Percentiles rank a stretch among this genome's conserved stretches.
phyloP scores from a whole-genome alignment of 2,113 vertebrate genomes.

The Nibea coibor region DNA sequence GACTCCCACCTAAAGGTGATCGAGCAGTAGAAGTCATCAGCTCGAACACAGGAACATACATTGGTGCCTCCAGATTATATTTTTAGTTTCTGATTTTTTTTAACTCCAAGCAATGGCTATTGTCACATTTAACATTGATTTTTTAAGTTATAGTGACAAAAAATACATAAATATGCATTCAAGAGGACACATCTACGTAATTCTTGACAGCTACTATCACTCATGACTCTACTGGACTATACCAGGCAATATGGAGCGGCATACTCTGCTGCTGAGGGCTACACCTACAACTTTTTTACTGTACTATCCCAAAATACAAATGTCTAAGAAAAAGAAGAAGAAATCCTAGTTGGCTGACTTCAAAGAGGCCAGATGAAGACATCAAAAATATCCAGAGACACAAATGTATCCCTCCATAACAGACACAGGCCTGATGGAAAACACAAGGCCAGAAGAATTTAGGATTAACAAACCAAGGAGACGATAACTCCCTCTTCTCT shows the following conservation, averaged over 20 bases:
- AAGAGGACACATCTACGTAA: not conserved
- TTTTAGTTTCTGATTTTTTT: not conserved
- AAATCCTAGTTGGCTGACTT: not conserved
- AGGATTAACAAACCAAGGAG: not conserved
- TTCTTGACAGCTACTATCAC: not conserved
- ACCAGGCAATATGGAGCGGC: not conserved
- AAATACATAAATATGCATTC: not conserved
- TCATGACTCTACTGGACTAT: not conserved
- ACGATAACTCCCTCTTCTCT: not conserved
- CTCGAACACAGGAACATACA: not conserved
- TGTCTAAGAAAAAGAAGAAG: not conserved
- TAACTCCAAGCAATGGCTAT: not conserved
- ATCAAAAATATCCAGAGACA: not conserved
- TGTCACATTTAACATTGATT: not conserved
- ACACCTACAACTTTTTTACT: constrained; percentile 3
- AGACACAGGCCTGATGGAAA: not conserved
- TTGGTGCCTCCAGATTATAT: not conserved
- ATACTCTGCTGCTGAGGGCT: not conserved
- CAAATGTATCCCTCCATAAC: not conserved
- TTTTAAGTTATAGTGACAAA: not conserved
- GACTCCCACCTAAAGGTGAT: constrained; percentile 5
- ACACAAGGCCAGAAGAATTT: not conserved
- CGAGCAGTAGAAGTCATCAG: not conserved
- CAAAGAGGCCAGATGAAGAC: constrained; percentile 1
- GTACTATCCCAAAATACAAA: not conserved